Evolutionary conservation across 2,113 vertebrate species (phyloP).

Genomic region (Tupaia tana): DNA sequence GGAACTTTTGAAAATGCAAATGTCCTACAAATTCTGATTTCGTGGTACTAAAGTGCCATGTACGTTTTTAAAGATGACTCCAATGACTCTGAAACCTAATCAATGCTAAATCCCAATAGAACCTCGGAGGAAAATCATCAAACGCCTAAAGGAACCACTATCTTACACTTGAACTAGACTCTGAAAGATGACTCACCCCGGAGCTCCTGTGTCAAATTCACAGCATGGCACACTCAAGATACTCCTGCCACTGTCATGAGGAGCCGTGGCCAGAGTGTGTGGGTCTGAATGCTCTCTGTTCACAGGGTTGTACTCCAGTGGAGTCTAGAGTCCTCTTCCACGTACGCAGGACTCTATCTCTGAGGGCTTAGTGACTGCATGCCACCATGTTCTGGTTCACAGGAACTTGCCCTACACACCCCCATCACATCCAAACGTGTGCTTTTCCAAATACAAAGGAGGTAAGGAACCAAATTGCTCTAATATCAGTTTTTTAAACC

Average conservation of each 20-base stretch:
- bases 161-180: background rate
- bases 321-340: background rate
- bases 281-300: slow-evolving; percentile 7
- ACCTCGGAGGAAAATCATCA: slow-evolving; percentile 15
- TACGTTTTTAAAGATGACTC: background rate
- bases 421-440: background rate
- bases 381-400: background rate
- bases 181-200: background rate
- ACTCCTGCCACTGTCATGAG: background rate
- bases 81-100: background rate
- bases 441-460: slow-evolving; percentile 33
- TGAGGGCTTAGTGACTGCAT: background rate
- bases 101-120: slow-evolving; percentile 19
- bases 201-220: background rate
- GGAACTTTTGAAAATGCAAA: background rate
- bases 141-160: background rate
- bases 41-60: background rate
- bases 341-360: background rate
- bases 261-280: background rate
- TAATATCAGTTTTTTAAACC: background rate
- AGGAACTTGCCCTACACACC: background rate
- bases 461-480: background rate
- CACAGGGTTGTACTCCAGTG: background rate
- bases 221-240: background rate
- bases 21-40: background rate